Conservation (phyloP, 2,113 vertebrate species). For the Crotalus helleri region DNA sequence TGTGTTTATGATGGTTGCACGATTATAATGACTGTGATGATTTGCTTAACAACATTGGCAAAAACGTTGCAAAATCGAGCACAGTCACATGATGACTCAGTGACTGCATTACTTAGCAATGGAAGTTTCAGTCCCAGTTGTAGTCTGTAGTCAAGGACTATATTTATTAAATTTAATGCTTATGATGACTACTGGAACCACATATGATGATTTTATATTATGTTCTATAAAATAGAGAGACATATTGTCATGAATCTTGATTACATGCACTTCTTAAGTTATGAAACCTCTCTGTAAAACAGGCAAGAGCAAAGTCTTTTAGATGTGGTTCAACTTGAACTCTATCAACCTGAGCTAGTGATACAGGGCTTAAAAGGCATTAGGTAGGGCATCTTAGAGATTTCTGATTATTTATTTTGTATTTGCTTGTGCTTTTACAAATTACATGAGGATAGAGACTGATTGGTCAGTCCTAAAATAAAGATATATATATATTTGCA, state of each 20-base stretch:
- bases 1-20: too few species aligned
- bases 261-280: background rate
- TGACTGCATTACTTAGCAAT: too few species aligned
- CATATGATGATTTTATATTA: background rate
- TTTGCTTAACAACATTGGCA: too few species aligned
- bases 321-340: background rate
- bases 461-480: too few species aligned
- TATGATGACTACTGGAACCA: slow-evolving; percentile 3
- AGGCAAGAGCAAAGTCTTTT: background rate
- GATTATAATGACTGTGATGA: too few species aligned
- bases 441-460: background rate
- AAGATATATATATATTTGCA: too few species aligned
- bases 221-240: background rate
- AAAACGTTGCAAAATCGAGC: too few species aligned
- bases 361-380: background rate
- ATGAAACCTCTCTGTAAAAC: background rate
- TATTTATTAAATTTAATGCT: slow-evolving; percentile 20
- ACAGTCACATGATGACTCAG: too few species aligned
- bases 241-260: background rate
- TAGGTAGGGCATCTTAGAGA: background rate
- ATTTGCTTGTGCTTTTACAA: background rate
- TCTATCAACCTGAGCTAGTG: too few species aligned
- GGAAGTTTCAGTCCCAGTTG: too few species aligned
- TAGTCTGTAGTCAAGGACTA: background rate
- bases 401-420: background rate